Percentiles rank a stretch among this genome's conserved stretches.
Conservation (phyloP, 92 coral and sea anemone species). For the Muricea muricata region DNA sequence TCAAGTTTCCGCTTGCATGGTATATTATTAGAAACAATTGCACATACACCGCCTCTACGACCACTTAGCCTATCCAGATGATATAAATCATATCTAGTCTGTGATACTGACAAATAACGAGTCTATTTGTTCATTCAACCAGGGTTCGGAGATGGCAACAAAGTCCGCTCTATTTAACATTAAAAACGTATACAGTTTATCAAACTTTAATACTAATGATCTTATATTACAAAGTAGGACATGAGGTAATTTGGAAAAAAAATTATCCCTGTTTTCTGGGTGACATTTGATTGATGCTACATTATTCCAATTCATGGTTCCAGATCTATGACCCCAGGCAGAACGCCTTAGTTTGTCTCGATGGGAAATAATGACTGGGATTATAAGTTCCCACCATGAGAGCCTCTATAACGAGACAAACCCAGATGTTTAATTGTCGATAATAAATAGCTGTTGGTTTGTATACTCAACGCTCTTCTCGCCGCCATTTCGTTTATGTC, state of each 20-base stretch:
- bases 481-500: too few species aligned
- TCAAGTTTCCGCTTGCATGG: conserved; percentile 19
- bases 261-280: not conserved
- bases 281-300: not conserved
- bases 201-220: conserved; percentile 5
- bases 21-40: not conserved
- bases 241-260: not conserved
- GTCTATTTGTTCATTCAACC: conserved; percentile 10
- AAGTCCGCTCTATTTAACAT: not conserved
- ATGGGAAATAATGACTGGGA: not conserved
- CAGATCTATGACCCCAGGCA: conserved; percentile 5
- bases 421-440: too few species aligned
- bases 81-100: conserved; percentile 5
- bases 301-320: not conserved
- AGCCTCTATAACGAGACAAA: too few species aligned
- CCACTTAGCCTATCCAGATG: not conserved
- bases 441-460: too few species aligned
- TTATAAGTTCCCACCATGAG: too few species aligned
- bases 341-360: not conserved
- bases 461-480: too few species aligned
- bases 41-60: conserved; percentile 7
- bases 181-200: not conserved
- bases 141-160: conserved; percentile 13
- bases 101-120: not conserved
- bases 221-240: conserved; percentile 3